Evolutionary conservation across 1,140 invertebrate species (phyloP).

Genomic region (Aphis gossypii): DNA sequence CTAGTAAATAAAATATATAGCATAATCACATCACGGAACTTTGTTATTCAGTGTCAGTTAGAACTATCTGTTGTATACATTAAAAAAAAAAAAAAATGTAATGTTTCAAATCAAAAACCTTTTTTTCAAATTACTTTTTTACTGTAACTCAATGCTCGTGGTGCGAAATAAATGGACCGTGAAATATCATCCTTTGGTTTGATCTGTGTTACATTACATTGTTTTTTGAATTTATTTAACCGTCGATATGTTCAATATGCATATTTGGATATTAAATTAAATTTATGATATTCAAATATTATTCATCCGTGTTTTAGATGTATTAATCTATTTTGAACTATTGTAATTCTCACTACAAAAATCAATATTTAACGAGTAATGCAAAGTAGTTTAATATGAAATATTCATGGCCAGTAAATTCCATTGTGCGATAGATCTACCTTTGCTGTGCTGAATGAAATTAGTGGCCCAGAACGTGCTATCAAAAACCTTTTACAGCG

Average conservation of each 20-base stretch:
- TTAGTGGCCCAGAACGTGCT: constrained; percentile 30
- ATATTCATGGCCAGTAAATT: constrained; percentile 43
- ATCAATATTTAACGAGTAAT: not conserved
- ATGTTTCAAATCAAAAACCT: no score
- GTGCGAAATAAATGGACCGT: not conserved
- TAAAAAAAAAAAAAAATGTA: not conserved
- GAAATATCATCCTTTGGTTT: not conserved
- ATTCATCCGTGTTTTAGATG: not conserved
- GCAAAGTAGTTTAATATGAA: constrained; percentile 11
- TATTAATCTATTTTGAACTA: not conserved
- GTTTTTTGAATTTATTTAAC: not conserved
- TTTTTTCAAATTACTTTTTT: not conserved
- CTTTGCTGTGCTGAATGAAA: constrained; percentile 2
- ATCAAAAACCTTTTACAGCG: constrained; percentile 29
- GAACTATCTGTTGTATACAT: not conserved
- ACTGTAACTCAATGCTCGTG: not conserved
- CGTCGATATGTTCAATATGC: not conserved
- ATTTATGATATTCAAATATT: not conserved
- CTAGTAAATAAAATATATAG: no score
- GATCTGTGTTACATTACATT: not conserved
- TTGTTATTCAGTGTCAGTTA: not conserved
- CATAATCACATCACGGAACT: no score
- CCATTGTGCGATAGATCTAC: constrained; percentile 28
- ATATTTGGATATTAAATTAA: not conserved
- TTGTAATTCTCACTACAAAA: not conserved